A percentile compares a stretch with the other conserved stretches of the same genome.
Evolutionary conservation across 2,888 invertebrate species (phyloP).

Genomic region (Drosophila cracens): DNA sequence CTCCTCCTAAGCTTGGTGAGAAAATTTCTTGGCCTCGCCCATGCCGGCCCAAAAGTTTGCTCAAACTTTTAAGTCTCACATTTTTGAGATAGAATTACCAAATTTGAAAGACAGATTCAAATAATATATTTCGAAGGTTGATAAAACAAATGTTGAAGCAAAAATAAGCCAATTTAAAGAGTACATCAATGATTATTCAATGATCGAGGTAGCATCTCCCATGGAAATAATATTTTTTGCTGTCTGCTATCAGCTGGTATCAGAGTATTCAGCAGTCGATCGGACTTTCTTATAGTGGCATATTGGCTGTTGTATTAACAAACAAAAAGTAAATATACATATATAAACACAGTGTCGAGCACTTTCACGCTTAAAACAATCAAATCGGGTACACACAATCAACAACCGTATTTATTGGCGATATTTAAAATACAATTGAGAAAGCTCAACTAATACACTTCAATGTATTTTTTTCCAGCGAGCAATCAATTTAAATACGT

Average conservation of each 20-base stretch:
- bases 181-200: neutral
- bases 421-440: conserved; percentile 33
- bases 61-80: neutral
- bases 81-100: neutral
- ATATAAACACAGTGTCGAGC: conserved; percentile 47
- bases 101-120: neutral
- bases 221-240: neutral
- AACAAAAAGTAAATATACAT: conserved; percentile 2
- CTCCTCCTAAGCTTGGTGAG: neutral
- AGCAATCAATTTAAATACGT: conserved; percentile 9
- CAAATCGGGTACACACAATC: conserved; percentile 40
- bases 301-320: conserved; percentile 9
- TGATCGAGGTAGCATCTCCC: neutral
- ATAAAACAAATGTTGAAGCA: neutral
- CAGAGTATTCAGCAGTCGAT: neutral
- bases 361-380: conserved; percentile 63
- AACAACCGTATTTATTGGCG: conserved; percentile 29
- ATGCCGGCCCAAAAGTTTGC: neutral
- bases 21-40: neutral
- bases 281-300: neutral
- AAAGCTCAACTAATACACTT: conserved; percentile 14
- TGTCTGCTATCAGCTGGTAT: neutral
- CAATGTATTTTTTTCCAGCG: neutral
- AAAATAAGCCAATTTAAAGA: neutral
- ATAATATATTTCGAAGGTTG: neutral